Conservation (phyloP, 2,113 vertebrate species). For the Monarcha castaneiventris region DNA sequence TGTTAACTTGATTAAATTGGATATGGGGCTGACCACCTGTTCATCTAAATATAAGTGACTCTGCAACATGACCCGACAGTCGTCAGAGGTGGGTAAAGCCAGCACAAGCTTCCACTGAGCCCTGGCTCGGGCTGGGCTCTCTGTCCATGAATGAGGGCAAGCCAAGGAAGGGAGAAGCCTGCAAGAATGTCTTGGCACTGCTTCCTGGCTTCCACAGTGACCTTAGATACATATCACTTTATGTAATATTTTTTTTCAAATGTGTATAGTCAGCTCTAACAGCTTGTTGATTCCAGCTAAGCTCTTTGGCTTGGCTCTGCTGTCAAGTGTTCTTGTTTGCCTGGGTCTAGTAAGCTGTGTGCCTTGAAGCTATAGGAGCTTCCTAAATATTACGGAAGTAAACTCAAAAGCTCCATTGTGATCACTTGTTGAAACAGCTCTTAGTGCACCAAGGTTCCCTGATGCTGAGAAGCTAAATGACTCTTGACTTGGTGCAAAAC, state of each 20-base stretch:
- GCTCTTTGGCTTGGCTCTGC: constrained; percentile 32
- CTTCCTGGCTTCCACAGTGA: constrained; percentile 55
- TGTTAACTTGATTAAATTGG: constrained; percentile 62
- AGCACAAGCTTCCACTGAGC: background rate
- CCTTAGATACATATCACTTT: constrained; percentile 63
- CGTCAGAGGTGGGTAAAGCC: constrained; percentile 17
- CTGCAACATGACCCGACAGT: constrained; percentile 56
- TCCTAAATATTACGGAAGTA: background rate
- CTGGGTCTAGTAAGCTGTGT: background rate
- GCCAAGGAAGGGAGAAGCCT: constrained; percentile 53
- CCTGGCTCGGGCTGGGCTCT: background rate
- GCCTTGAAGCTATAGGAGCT: background rate
- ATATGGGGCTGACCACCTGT: constrained; percentile 71
- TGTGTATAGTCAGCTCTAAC: constrained; percentile 48
- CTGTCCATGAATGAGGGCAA: background rate
- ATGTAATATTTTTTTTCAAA: constrained; percentile 61
- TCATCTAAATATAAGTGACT: constrained; percentile 73
- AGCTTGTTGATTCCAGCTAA: constrained; percentile 26
- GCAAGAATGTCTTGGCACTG: constrained; percentile 60
- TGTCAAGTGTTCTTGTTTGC: constrained; percentile 42
- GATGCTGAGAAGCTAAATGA: background rate
- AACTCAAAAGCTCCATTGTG: constrained; percentile 20
- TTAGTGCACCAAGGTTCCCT: background rate
- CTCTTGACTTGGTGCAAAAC: background rate
- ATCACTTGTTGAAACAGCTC: constrained; percentile 23